These are phyloP conservation scores for Rhodophaea formosa DNA, from an alignment of 2,888 invertebrate species.

Conservation along the genomic window DNA sequence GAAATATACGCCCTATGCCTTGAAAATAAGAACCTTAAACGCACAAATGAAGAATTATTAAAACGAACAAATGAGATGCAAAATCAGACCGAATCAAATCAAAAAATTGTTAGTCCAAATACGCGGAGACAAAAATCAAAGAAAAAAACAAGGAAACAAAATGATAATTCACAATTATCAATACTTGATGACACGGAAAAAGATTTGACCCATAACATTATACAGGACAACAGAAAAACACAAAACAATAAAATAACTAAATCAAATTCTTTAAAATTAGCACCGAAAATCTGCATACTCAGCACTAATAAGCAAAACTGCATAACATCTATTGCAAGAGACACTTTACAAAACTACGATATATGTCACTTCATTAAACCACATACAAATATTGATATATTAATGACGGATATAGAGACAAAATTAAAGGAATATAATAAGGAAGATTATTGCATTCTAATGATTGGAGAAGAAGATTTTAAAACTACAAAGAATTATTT, in stretches of 20 bases:
- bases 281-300: constrained; percentile 12
- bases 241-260: no score
- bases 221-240: no score
- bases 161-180: no score
- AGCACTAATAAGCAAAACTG: not conserved
- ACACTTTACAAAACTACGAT: not conserved
- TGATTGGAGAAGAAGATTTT: no score
- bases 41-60: not conserved
- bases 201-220: no score
- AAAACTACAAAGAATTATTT: constrained; percentile 11
- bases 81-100: not conserved
- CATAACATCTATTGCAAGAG: not conserved
- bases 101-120: not conserved
- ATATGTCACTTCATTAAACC: not conserved
- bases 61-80: not conserved
- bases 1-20: not conserved
- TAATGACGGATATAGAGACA: not conserved
- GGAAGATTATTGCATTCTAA: constrained; percentile 7
- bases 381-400: not conserved
- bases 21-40: not conserved
- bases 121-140: not conserved
- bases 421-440: constrained; percentile 3
- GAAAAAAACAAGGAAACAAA: no score
- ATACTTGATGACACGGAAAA: no score
- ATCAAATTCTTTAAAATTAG: not conserved